Conservation (phyloP, 1,140 invertebrate species). For the Diprion similis region DNA sequence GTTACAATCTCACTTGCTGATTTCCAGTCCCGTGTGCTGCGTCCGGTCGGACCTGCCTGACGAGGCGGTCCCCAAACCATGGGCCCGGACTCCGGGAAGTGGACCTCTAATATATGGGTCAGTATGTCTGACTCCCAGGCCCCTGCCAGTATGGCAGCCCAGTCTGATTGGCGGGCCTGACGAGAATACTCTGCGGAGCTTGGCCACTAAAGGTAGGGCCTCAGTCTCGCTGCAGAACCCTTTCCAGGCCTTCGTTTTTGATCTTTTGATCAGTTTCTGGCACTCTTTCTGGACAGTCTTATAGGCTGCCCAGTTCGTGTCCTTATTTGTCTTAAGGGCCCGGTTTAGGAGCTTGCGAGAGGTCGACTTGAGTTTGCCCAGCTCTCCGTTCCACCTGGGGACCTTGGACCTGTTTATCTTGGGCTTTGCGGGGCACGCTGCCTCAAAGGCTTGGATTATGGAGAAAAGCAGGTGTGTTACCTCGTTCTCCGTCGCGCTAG, state of each 20-base stretch:
- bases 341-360: too few relatives aligned
- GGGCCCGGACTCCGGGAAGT: constrained; percentile 13
- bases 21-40: not conserved
- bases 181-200: constrained; percentile 18
- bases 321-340: not conserved
- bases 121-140: too few relatives aligned
- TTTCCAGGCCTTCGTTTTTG: constrained; percentile 14
- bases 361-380: too few relatives aligned
- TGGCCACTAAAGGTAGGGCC: too few relatives aligned
- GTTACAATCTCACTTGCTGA: not conserved
- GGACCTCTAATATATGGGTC: constrained; percentile 15
- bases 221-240: too few relatives aligned
- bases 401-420: too few relatives aligned
- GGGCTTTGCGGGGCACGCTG: too few relatives aligned
- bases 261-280: constrained; percentile 17
- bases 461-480: too few relatives aligned
- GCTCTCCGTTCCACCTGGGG: too few relatives aligned
- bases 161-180: not conserved
- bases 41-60: not conserved
- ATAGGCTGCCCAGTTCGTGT: not conserved
- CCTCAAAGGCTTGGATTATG: too few relatives aligned
- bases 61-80: not conserved
- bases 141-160: too few relatives aligned
- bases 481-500: too few relatives aligned
- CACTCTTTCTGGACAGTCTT: constrained; percentile 5